phyloP scores from a whole-genome alignment of 1,140 invertebrate species.

The Anastatus disparis region DNA sequence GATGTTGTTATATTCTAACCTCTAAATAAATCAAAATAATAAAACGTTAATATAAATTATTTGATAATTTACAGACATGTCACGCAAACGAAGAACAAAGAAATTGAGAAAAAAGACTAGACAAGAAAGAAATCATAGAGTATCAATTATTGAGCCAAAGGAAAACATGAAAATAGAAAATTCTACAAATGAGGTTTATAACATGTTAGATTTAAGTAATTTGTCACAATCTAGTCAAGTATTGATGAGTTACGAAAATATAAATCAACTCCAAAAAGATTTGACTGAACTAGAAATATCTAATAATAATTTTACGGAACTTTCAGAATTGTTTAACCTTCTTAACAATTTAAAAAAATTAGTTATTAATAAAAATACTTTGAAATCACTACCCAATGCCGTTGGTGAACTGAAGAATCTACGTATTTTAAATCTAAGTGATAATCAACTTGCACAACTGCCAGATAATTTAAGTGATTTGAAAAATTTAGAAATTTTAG shows the following conservation, averaged over 20 bases:
- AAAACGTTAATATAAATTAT: no score
- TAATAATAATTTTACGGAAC: not conserved
- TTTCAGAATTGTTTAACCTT: not conserved
- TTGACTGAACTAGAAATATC: constrained; percentile 15
- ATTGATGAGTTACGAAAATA: not conserved
- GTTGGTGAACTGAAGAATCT: constrained; percentile 15
- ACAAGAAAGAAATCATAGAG: not conserved
- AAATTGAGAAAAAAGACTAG: no score
- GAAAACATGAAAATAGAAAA: not conserved
- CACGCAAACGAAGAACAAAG: no score
- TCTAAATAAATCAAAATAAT: no score
- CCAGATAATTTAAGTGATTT: constrained; percentile 26
- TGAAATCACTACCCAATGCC: not conserved
- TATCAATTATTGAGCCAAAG: not conserved
- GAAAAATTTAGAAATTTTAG: constrained; percentile 21
- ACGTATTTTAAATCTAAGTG: constrained; percentile 24
- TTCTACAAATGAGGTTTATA: not conserved
- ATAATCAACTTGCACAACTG: constrained; percentile 9
- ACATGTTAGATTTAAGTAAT: not conserved
- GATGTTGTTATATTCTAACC: no score
- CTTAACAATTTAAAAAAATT: not conserved
- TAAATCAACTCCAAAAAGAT: not conserved
- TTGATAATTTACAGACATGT: no score
- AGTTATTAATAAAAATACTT: not conserved
- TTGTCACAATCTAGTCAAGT: not conserved